Evolutionary conservation across 2,113 vertebrate species (phyloP).

Genomic region (Tichodroma muraria): DNA sequence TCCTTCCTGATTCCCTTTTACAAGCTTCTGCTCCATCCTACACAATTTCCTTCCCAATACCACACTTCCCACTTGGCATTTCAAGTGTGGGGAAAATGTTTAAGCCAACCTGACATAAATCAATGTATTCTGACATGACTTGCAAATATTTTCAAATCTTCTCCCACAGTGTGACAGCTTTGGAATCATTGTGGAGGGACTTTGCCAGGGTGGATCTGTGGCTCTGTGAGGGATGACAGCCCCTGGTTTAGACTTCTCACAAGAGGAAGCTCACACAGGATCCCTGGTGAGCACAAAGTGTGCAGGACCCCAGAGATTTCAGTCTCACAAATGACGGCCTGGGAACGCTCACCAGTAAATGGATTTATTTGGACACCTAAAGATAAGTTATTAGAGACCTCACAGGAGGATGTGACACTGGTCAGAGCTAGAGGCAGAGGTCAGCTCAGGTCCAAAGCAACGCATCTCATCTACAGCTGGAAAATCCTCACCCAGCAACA

Average conservation of each 20-base stretch:
- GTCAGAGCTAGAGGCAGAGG: neutral
- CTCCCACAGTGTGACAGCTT: neutral
- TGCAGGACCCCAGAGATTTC: neutral
- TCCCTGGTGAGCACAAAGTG: fast-evolving
- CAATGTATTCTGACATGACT: neutral
- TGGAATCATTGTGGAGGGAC: neutral
- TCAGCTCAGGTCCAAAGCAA: neutral
- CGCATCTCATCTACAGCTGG: neutral
- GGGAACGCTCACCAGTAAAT: neutral
- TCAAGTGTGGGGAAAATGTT: neutral
- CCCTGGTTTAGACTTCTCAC: neutral
- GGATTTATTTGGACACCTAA: neutral
- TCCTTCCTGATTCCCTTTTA: neutral
- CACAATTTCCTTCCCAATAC: neutral
- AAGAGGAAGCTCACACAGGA: neutral
- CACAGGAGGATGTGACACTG: neutral
- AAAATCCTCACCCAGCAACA: neutral
- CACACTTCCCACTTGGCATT: neutral
- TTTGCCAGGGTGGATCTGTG: neutral
- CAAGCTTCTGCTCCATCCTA: neutral
- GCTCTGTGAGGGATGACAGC: neutral
- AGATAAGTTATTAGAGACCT: neutral
- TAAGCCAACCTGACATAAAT: neutral
- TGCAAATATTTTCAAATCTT: neutral
- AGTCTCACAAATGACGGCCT: neutral